Base-by-base conservation (phyloP, 2,797 vertebrate genomes). In the Pangasius macronema region DNA sequence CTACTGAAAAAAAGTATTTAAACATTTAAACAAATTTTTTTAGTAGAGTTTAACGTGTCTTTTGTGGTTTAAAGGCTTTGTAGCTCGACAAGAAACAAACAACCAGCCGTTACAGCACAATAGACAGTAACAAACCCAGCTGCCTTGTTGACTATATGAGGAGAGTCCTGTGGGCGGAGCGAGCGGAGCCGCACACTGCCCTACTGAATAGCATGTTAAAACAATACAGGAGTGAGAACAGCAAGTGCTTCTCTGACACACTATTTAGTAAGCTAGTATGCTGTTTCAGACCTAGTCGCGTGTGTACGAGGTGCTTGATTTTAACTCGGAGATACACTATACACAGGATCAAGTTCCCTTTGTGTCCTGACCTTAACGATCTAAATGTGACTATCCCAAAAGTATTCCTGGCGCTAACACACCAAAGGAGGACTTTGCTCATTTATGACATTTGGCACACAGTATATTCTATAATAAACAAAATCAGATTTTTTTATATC, bases 321-420 rank as follows among this genome's bases (percentile, higher is more conserved):
- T 33, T 27, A 68, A 39, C 49, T 53, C 27, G 27, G 36, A 36
- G 49, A 53, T 27, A 70, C 30, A 13, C 30, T 39, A 57, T 24
- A 73, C 67, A 73, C 51, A 42, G 67, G 51, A 84, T 84, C 68
- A 46, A 13, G 51, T 84, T 84, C 30, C 72, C 59, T 77, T 63
- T 86, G 75, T 65, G 16, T 68, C 18, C 5, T 82, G 80, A 82
- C 55, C 80, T 39, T 63, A 63, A 82, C 11, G 53, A 80, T 3
- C 53, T 39, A 82, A 82, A 65, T 53, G 82, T 51, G 82, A 83
- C 82, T 2, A 68, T 68, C 46, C 46, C 20, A 7, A 82, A 68
- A 68, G 46, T 46, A 46, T 53, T 67, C 20, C 59, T 82, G 4
- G 8, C 27, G 59, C 30, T 30, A 65, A 65, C 39, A 30, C 59